Base-by-base conservation (phyloP, 2,888 invertebrate genomes). In the Meteorus colon region DNA sequence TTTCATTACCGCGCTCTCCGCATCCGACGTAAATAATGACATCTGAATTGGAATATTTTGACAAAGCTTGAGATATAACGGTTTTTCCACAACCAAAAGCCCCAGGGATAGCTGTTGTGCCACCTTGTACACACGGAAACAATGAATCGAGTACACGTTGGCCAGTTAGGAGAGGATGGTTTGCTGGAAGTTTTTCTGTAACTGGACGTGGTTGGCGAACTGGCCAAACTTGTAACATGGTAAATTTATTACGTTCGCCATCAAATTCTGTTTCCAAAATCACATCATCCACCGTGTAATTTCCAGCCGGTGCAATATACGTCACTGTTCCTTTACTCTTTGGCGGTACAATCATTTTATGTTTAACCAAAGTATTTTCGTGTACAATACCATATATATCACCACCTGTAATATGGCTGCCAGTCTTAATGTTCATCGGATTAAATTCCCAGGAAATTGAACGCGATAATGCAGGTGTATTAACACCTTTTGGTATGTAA, bases 41-140 rank as follows among this genome's bases (percentile, higher is more conserved):
- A 90, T 99, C 99, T 74, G 98, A 98, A 93, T 99, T 99, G 89
- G 98, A 99, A 91, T 98, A 99, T 91, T 99, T 99, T 86, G 99
- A 99, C 78, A 99, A 92, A 1, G 99, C 97, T 91, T 99, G 99
- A 6, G 99, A 99, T 91, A 99, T 99, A 87, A 99, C 99, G 90
- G 99, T 99, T 92, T 99, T 99, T 85, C 99, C 99, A 91, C 99
- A 99, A 90, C 99, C 99, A 92, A 99, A 99, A 87, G 99, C 99
- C 77, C 99, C 99, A 85, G 98, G 98, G 91, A 99, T 98, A 86
- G 98, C 98, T 2, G 99, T 99, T 60, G 99, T 99, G 81, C 99
- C 99, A 80, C 99, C 99, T 91, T 98, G 98, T 29, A 99, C 98
- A 89, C 98, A 98, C 93, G 99, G 99, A 93, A 99, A 99, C 67